These are phyloP conservation scores for Cyphomyrmex costatus DNA, from an alignment of 1,140 invertebrate species.

Conservation along the genomic window DNA sequence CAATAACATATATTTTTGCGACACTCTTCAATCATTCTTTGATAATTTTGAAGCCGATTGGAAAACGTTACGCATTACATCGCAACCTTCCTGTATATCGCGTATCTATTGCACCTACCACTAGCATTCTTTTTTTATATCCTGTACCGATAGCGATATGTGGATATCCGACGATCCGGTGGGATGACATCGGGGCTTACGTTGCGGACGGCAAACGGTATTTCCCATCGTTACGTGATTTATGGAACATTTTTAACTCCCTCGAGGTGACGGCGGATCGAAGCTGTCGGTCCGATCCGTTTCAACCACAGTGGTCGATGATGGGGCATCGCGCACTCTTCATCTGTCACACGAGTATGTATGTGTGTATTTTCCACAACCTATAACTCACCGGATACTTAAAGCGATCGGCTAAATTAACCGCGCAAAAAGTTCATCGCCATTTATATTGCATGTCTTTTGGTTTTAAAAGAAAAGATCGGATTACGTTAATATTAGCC, in stretches of 20 bases:
- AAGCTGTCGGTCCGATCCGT: conserved; percentile 66
- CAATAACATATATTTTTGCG: too few relatives aligned
- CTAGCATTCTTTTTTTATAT: conserved; percentile 38
- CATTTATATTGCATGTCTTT: conserved; percentile 70
- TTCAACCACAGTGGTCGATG: conserved; percentile 57
- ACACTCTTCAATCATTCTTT: conserved; percentile 17
- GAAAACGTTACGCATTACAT: not conserved
- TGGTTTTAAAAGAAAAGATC: not conserved
- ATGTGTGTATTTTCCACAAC: conserved; percentile 54
- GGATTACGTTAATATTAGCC: conserved; percentile 7
- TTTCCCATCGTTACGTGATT: conserved; percentile 84
- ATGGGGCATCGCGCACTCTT: conserved; percentile 57
- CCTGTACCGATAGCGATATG: conserved; percentile 35
- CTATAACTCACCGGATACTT: conserved; percentile 67
- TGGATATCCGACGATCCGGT: conserved; percentile 27
- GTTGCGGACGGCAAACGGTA: conserved; percentile 74
- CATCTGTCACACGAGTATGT: conserved; percentile 21
- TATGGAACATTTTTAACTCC: conserved; percentile 83
- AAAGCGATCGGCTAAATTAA: conserved; percentile 73
- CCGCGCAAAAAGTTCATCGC: conserved; percentile 68
- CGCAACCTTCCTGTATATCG: not conserved
- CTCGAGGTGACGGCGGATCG: conserved; percentile 73
- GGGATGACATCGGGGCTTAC: conserved; percentile 49
- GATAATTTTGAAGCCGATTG: not conserved
- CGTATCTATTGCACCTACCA: conserved; percentile 12